These are phyloP conservation scores for Diachasmimorpha longicaudata DNA, from an alignment of 1,140 invertebrate species.

Conservation along the genomic window DNA sequence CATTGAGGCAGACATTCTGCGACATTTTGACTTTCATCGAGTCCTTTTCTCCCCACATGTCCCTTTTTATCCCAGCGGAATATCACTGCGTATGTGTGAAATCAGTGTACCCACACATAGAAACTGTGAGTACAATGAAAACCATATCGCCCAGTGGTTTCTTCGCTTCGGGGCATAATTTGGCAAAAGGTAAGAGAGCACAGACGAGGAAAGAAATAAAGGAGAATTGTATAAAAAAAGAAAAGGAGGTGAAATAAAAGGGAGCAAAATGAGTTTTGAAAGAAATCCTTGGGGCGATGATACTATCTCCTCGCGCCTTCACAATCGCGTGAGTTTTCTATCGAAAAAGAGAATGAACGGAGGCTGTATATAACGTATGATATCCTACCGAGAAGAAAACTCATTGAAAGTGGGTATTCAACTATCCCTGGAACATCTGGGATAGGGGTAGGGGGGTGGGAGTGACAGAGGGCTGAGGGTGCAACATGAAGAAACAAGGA, in stretches of 20 bases:
- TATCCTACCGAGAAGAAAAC: conserved; percentile 11
- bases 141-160: conserved; percentile 1
- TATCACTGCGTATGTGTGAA: neutral
- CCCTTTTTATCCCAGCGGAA: neutral
- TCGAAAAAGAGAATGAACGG: neutral
- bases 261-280: conserved; percentile 8
- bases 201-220: conserved; percentile 6
- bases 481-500: neutral
- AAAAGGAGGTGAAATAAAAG: neutral
- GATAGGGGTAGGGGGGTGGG: neutral
- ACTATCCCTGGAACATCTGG: conserved; percentile 24
- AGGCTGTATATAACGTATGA: neutral
- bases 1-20: neutral
- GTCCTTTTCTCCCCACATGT: neutral
- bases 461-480: neutral
- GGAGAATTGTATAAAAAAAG: neutral
- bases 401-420: conserved; percentile 18
- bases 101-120: neutral
- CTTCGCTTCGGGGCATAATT: conserved; percentile 18
- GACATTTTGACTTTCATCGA: too few relatives aligned
- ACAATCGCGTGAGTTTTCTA: conserved; percentile 16
- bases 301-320: conserved; percentile 7
- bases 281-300: conserved; percentile 13
- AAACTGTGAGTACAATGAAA: neutral
- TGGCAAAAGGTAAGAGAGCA: neutral